Base-by-base conservation (phyloP, 2,888 invertebrate genomes). In the Spisula solida region DNA sequence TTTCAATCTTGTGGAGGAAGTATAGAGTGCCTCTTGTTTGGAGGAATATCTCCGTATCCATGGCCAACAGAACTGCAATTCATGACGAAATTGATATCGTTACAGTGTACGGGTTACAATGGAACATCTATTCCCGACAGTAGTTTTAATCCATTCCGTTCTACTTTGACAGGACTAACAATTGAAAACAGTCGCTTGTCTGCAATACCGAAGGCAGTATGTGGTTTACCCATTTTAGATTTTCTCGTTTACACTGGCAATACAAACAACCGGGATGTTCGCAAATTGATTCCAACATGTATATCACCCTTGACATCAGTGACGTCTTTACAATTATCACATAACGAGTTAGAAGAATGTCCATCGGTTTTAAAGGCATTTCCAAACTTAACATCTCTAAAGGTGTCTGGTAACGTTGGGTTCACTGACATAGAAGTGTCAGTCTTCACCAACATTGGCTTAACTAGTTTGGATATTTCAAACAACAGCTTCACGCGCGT, bases 101-200 rank as follows among this genome's bases (percentile, higher is more conserved):
- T 75, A 75, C 75, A 75, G 18, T 75, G 31, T 75, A 31, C 14
- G 1, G 75, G 75, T 18, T 75, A 34, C 20, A 16, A 16, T 14
- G 75, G 34, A 34, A 31, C 31, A 31, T 34, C 34, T 6, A 34
- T 75, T 18, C 75, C 75, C 14, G 75, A 34, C 12, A 31, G 25
- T 75, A 31, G 31, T 4, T 75, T 75, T 34, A 14, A 34, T 34
- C 16, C 75, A 5, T 75, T 75, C 16, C 14, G 14, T 34, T 25
- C 34, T 31, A 75, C 75, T 31, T 75, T 75, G 25, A 75, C 75
- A 34, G 75, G 75, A 75, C 75, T 75, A 4, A 75, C 75, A 5
- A 75, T 75, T 16, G 75, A 75, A 34, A 75, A 34, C 75, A 75
- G 75, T 25, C 75, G 18, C 0, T 31, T 75, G 0, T 18, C 31